Evolutionary conservation across 53 echinoderm and acorn worm species (phyloP).

Genomic region (Echinometra lucunter): DNA sequence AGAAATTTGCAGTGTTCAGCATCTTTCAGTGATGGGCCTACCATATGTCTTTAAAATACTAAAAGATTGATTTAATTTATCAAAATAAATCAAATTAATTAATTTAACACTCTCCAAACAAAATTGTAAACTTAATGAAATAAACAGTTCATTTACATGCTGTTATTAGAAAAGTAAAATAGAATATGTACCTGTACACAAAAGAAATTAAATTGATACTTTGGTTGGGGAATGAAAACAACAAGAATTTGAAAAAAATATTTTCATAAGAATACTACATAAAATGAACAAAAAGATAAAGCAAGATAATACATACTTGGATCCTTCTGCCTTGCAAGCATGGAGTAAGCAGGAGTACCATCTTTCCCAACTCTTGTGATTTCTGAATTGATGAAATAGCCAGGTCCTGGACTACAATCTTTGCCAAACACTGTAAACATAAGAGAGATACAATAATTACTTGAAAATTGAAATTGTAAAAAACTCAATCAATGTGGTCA

Average conservation of each 20-base stretch:
- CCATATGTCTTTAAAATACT: too few relatives aligned
- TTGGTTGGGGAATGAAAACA: too few relatives aligned
- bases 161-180: neutral
- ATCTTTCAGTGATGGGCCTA: too few relatives aligned
- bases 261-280: too few relatives aligned
- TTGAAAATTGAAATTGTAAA: neutral
- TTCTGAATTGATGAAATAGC: slow-evolving; percentile 82
- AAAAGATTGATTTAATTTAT: too few relatives aligned
- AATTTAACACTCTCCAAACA: neutral
- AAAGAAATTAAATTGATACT: too few relatives aligned
- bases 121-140: neutral
- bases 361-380: slow-evolving; percentile 89
- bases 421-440: slow-evolving; percentile 89
- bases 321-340: slow-evolving; percentile 95
- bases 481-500: too few relatives aligned
- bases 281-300: too few relatives aligned
- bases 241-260: too few relatives aligned
- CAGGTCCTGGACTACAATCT: slow-evolving; percentile 97
- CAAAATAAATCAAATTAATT: too few relatives aligned
- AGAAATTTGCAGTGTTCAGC: neutral
- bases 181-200: too few relatives aligned
- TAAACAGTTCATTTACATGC: neutral
- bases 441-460: neutral
- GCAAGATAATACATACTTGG: slow-evolving; percentile 82
- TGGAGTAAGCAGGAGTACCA: slow-evolving; percentile 97